Evolutionary conservation across 2,797 vertebrate species (phyloP), one percentile per base, ranked within the genome.

Genomic region (Leptodactylus fallax): DNA sequence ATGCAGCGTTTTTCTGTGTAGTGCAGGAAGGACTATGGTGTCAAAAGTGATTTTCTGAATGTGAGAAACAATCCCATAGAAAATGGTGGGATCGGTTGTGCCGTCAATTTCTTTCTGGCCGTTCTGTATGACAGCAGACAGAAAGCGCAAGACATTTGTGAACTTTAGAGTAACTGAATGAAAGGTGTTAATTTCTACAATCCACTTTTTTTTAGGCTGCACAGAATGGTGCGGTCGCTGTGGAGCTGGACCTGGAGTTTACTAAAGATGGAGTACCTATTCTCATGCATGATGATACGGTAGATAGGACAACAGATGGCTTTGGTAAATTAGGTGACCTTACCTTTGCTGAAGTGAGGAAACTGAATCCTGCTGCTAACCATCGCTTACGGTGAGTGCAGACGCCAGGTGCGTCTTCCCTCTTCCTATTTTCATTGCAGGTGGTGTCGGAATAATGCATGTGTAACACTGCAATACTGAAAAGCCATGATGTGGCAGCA

Each of bases 231-330:
- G 98, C 98, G 0, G 93, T 93, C 0, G 97, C 97, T 0, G 98
- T 99, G 88, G 98, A 99, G 93, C 23, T 99, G 93, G 98, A 99
- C 91, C 85, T 99, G 86, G 97, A 97, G 91, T 99, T 99, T 90
- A 97, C 97, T 0, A 94, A 96, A 7, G 98, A 99, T 0, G 96
- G 97, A 69, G 82, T 98, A 85, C 96, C 98, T 12, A 93, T 99
- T 86, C 93, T 99, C 58, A 98, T 99, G 98, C 98, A 99, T 0
- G 98, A 99, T 27, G 96, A 95, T 1, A 98, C 97, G 0, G 96
- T 99, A 0, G 97, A 99, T 27, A 95, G 97, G 86, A 99, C 96
- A 1, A 99, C 98, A 0, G 96, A 97, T 25, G 98, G 97, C 19
- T 95, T 94, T 0, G 98, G 98, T 45, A 94, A 92, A 0, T 90